Percentiles rank a stretch among this genome's conserved stretches.
Evolutionary conservation across 1,140 invertebrate genomes (phyloP).

Genomic region (Phortica variegata): DNA sequence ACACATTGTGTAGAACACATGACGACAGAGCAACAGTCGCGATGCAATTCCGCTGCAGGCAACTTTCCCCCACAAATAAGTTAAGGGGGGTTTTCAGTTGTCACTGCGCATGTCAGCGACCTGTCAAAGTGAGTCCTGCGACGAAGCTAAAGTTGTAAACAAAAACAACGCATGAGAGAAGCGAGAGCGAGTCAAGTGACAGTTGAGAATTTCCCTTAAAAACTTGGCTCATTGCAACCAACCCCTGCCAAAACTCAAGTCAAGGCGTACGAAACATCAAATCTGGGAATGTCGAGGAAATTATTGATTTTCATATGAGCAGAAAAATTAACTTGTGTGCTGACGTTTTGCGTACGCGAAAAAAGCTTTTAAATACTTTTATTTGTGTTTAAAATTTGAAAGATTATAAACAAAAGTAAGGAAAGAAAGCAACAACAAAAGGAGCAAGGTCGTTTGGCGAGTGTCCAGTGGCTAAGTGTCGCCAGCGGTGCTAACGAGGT

Average conservation of each 20-base stretch:
- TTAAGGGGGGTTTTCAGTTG: constrained; percentile 1
- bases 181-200: constrained; percentile 21
- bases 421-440: neutral
- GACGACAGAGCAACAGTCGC: constrained; percentile 5
- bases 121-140: constrained; percentile 17
- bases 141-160: constrained; percentile 31
- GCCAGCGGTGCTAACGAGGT: constrained; percentile 36
- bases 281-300: constrained; percentile 38
- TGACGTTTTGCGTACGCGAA: neutral
- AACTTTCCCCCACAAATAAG: neutral
- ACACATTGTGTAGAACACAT: neutral
- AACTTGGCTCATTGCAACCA: constrained; percentile 32
- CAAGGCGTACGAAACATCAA: constrained; percentile 22
- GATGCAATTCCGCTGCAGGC: neutral
- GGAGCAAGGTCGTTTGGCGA: neutral
- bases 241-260: constrained; percentile 33
- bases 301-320: constrained; percentile 47
- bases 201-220: constrained; percentile 17
- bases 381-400: constrained; percentile 4
- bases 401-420: neutral
- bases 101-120: constrained; percentile 28
- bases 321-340: constrained; percentile 36
- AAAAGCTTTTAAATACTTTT: constrained; percentile 4
- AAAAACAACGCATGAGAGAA: constrained; percentile 40
- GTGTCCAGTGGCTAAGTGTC: neutral